Conservation (phyloP, 2,797 vertebrate species). For the Alca torda region DNA sequence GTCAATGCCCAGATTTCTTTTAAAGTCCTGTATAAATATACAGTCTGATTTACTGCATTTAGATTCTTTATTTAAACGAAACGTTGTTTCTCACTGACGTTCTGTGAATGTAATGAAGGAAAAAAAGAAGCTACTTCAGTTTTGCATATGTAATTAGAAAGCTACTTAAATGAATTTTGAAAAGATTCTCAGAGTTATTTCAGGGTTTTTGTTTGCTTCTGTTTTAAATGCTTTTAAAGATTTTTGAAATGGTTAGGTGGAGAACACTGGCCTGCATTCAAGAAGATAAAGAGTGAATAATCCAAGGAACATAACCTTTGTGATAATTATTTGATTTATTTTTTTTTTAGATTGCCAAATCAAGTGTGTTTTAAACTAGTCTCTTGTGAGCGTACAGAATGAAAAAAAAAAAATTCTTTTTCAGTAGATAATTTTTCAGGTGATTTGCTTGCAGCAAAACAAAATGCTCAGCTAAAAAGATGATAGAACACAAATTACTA, state of each 20-base stretch:
- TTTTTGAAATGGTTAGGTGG: neutral
- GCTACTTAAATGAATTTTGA: conserved; percentile 27
- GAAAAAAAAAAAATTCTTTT: conserved; percentile 60
- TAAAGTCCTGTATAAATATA: conserved; percentile 16
- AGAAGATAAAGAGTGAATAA: conserved; percentile 14
- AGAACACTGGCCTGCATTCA: conserved; percentile 43
- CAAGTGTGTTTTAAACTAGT: conserved; percentile 45
- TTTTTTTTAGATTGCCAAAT: conserved; percentile 38
- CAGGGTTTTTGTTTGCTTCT: rapidly evolving
- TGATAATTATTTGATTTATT: conserved; percentile 44
- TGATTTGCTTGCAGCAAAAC: conserved; percentile 67
- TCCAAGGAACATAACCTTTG: conserved; percentile 29
- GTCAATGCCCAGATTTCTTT: conserved; percentile 30
- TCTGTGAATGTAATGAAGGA: conserved; percentile 13
- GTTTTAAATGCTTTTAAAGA: neutral
- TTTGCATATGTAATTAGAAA: conserved; percentile 42
- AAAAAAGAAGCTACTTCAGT: conserved; percentile 21
- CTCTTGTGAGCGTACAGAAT: conserved; percentile 24
- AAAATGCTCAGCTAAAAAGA: conserved; percentile 60
- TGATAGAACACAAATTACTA: conserved; percentile 14
- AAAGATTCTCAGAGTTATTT: conserved; percentile 20
- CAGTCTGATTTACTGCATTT: conserved; percentile 11
- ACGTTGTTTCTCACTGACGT: neutral
- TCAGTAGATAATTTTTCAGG: conserved; percentile 63
- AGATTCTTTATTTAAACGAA: conserved; percentile 48